Percentiles rank a stretch among this genome's conserved stretches.
phyloP scores from a whole-genome alignment of 2,113 vertebrate genomes.

The Psittacula cyanocephala region DNA sequence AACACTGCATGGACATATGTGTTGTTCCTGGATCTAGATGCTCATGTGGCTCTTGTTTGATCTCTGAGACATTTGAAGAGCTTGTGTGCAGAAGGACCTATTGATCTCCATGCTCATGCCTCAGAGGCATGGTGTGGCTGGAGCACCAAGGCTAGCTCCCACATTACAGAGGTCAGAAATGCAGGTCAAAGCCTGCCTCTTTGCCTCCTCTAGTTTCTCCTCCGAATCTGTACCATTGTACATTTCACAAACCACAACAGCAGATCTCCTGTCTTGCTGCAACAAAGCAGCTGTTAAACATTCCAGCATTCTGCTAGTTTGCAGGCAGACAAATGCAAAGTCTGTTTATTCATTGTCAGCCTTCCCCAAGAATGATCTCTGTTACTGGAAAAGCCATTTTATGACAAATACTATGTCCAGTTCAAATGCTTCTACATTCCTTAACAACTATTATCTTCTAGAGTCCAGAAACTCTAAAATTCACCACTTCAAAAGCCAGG shows the following conservation, averaged over 20 bases:
- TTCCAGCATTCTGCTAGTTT: background rate
- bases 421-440: background rate
- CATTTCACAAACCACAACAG: background rate
- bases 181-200: background rate
- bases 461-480: background rate
- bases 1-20: accelerated
- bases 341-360: background rate
- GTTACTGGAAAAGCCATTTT: background rate
- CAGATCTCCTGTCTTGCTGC: background rate
- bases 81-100: background rate
- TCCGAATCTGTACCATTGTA: background rate
- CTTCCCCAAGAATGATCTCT: background rate
- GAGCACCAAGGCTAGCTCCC: background rate
- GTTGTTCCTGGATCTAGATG: background rate
- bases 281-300: accelerated
- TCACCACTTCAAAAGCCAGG: background rate
- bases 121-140: background rate
- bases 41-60: accelerated
- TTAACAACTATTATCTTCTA: background rate
- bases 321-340: background rate
- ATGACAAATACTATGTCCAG: background rate
- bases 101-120: background rate
- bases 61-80: background rate
- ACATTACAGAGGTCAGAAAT: background rate
- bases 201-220: background rate